Base-by-base conservation (phyloP, 2,113 vertebrate species). In the Anguilla japonica region DNA sequence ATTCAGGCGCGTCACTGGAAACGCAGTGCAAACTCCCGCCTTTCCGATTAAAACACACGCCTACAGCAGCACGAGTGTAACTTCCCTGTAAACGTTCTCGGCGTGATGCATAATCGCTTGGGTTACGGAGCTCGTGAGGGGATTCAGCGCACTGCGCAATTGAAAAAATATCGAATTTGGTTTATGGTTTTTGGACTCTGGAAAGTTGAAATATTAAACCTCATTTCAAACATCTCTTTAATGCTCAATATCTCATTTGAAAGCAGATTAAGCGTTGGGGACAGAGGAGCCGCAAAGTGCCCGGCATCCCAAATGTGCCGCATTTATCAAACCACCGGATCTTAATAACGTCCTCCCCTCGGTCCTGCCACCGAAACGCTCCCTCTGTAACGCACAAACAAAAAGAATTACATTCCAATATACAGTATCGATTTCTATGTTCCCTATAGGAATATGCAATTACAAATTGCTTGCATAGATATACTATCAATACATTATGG, bases 191-290 rank as follows among this genome's bases (percentile, higher is more conserved):
- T n/a, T 75, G 71, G 34, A 34, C 26, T 34, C n/a, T 75, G 26
- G 26, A 29, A 29, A 34, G 71, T 75, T 75, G 22, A 75, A 29
- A 75, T 75, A 75, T 34, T 75, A 75, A 9, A 75, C 9, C 71
- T 75, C 1, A 75, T 75, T 13, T 75, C 2, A 34, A 75, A 75
- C 29, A n/a, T 75, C 71, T 75, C 71, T 34, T 29, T n/a, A 22
- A 26, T 75, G 71, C 71, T 75, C 71, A 34, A 75, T 75, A 75
- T 75, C 71, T 75, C 71, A 75, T 80, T 80, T 80, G 41, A 80
- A 80, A 41, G 15, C 16, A 41, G 79, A 80, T 41, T 80, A 80
- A 80, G 8, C 79, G 4, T 40, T 5, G 14, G 5, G 75, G 75
- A 79, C 29, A 39, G 29, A 41, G 20, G 41, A 80, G 79, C 39